These are phyloP conservation scores for Cryptotermes secundus DNA, from an alignment of 1,140 invertebrate genomes.

Conservation along the genomic window DNA sequence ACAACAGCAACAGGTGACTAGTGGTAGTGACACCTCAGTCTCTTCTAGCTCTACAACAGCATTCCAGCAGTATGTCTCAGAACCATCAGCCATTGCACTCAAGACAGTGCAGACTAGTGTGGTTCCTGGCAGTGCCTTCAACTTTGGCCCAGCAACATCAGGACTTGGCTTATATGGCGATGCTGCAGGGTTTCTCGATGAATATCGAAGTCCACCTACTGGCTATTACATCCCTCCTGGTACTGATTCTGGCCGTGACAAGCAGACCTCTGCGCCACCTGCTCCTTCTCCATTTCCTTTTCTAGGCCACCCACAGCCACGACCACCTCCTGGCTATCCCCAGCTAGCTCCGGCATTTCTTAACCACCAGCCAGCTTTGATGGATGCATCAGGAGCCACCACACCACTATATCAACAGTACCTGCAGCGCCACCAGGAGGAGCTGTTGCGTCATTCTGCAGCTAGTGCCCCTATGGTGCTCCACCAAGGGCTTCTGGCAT, in stretches of 20 bases:
- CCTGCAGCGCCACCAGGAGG: constrained; percentile 60
- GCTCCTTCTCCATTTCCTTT: constrained; percentile 50
- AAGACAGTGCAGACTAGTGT: constrained; percentile 57
- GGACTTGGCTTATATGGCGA: constrained; percentile 57
- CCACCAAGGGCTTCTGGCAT: constrained; percentile 56
- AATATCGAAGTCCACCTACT: constrained; percentile 42
- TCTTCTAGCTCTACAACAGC: constrained; percentile 40
- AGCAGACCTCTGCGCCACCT: constrained; percentile 44
- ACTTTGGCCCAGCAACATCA: constrained; percentile 61
- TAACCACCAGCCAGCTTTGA: constrained; percentile 43
- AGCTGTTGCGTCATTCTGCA: constrained; percentile 48
- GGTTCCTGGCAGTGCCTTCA: constrained; percentile 67
- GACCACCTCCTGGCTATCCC: constrained; percentile 51
- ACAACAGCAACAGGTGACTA: constrained; percentile 31
- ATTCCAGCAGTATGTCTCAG: constrained; percentile 56
- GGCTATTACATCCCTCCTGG: constrained; percentile 40
- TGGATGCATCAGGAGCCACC: constrained; percentile 51
- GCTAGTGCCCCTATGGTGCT: constrained; percentile 52
- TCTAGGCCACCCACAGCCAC: constrained; percentile 52
- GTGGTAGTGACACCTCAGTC: constrained; percentile 27
- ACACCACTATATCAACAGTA: constrained; percentile 69
- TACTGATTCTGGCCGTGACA: constrained; percentile 45
- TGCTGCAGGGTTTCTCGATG: constrained; percentile 61
- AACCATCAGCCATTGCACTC: constrained; percentile 55
- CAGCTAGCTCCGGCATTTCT: constrained; percentile 39